These are phyloP conservation scores for Rhyacophila brunnea DNA, from an alignment of 1,140 invertebrate genomes.

Conservation along the genomic window DNA sequence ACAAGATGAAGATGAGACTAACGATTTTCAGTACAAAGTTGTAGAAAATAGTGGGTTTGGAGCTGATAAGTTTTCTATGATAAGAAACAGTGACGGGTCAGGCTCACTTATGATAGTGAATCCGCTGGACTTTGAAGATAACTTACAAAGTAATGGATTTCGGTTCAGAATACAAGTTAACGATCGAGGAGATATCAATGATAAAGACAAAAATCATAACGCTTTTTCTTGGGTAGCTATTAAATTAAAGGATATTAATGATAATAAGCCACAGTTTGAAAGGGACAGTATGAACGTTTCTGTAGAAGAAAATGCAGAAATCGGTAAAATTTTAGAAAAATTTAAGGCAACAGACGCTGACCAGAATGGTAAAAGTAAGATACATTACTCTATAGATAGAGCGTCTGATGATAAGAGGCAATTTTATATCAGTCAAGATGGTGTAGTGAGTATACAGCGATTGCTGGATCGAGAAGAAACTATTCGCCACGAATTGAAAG, in stretches of 20 bases:
- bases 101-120: slow-evolving; percentile 67
- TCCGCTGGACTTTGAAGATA: slow-evolving; percentile 61
- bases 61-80: slow-evolving; percentile 66
- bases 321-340: slow-evolving; percentile 60
- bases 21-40: slow-evolving; percentile 55
- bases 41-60: slow-evolving; percentile 63
- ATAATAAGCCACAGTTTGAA: slow-evolving; percentile 62
- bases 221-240: slow-evolving; percentile 66
- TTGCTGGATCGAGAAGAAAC: slow-evolving; percentile 58
- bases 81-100: slow-evolving; percentile 63
- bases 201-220: slow-evolving; percentile 61
- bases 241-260: slow-evolving; percentile 62
- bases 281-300: slow-evolving; percentile 61
- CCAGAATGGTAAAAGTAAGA: slow-evolving; percentile 56
- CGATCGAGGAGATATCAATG: slow-evolving; percentile 56
- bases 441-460: slow-evolving; percentile 61
- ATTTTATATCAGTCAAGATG: slow-evolving; percentile 60
- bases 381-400: slow-evolving; percentile 61
- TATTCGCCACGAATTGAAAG: slow-evolving; percentile 59
- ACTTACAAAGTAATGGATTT: slow-evolving; percentile 58
- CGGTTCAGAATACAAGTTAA: slow-evolving; percentile 61
- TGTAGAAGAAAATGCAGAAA: slow-evolving; percentile 62
- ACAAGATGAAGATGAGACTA: slow-evolving; percentile 66
- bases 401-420: slow-evolving; percentile 59
- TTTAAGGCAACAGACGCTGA: slow-evolving; percentile 65